Conservation (phyloP, 1,140 invertebrate species). For the Drosophila ohnishii region DNA sequence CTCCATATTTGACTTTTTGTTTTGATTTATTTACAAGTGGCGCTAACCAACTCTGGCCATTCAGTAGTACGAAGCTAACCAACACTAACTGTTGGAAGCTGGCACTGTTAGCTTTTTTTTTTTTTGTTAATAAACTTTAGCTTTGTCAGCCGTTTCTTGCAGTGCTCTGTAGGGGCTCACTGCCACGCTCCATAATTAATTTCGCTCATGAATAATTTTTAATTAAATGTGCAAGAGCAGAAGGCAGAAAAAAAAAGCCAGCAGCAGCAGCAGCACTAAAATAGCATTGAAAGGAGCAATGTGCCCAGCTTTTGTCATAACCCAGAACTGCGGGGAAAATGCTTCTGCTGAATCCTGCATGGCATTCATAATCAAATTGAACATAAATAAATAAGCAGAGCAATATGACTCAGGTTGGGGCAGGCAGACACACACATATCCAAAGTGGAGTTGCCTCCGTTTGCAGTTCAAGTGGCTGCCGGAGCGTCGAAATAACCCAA, state of each 20-base stretch:
- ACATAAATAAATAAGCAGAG: slow-evolving; percentile 29
- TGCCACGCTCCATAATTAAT: slow-evolving; percentile 51
- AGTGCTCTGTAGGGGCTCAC: slow-evolving; percentile 12
- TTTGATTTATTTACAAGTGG: not conserved
- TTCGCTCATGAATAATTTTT: slow-evolving; percentile 66
- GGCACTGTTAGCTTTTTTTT: not conserved
- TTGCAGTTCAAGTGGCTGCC: slow-evolving; percentile 6
- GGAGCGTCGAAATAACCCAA: slow-evolving; percentile 11
- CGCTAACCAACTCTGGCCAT: not conserved
- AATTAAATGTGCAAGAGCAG: slow-evolving; percentile 53
- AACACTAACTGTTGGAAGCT: not conserved
- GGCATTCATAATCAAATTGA: slow-evolving; percentile 45
- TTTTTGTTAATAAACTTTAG: not conserved
- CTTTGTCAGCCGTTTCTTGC: not conserved
- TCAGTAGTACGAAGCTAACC: not conserved
- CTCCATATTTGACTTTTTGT: not conserved
- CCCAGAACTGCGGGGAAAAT: slow-evolving; percentile 3
- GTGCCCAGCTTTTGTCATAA: slow-evolving; percentile 27
- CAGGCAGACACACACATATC: slow-evolving; percentile 10
- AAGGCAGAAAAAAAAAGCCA: slow-evolving; percentile 5
- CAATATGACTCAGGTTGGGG: not conserved
- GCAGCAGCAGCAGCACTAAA: slow-evolving; percentile 22
- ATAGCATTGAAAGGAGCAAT: slow-evolving; percentile 40
- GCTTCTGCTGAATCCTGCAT: slow-evolving; percentile 12
- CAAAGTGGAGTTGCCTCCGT: slow-evolving; percentile 2